Percentiles rank a stretch among this genome's conserved stretches.
These are phyloP conservation scores for Meriones unguiculatus DNA, from an alignment of 2,113 vertebrate genomes.

Conservation along the genomic window DNA sequence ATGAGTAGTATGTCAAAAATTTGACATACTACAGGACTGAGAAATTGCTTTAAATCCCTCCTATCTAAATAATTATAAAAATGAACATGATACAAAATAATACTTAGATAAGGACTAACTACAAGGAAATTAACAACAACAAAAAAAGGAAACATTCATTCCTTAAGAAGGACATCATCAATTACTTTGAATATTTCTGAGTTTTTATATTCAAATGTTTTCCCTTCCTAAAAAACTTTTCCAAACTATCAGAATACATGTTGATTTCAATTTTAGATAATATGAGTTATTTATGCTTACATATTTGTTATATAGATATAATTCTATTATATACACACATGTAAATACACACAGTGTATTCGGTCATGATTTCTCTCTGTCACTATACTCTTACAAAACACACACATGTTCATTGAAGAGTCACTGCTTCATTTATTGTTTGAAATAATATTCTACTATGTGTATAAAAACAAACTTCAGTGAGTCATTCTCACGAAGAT, in stretches of 20 bases:
- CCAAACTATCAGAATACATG: background rate
- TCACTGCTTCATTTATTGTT: background rate
- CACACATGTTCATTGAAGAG: background rate
- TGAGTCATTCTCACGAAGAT: background rate
- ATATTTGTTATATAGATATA: background rate
- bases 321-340: background rate
- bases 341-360: background rate
- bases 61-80: conserved; percentile 9
- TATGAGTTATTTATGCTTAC: background rate
- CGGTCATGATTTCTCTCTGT: background rate
- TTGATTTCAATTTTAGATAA: background rate
- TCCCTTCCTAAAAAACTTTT: background rate
- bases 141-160: background rate
- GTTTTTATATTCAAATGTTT: background rate
- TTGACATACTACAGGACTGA: background rate
- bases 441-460: background rate
- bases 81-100: background rate
- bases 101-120: background rate
- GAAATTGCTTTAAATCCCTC: background rate
- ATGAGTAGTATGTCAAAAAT: background rate
- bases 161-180: background rate
- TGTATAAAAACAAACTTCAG: background rate
- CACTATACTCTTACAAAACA: background rate
- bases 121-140: background rate
- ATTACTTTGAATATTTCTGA: background rate